These are phyloP conservation scores for Agrochola circellaris DNA, from an alignment of 2,888 invertebrate genomes.

Conservation along the genomic window DNA sequence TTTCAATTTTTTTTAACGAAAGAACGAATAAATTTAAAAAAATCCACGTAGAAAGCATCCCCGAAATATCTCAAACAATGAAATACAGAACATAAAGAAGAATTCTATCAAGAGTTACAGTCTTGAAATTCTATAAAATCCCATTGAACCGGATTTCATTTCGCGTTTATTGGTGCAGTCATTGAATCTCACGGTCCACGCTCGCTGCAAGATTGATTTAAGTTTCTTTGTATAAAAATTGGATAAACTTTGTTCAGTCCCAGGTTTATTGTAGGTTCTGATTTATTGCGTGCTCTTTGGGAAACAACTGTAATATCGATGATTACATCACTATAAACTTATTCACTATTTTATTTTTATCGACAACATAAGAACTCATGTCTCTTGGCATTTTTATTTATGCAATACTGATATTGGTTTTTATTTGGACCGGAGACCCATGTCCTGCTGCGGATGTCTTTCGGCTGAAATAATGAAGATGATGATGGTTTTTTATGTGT, in stretches of 20 bases:
- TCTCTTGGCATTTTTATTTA: background rate
- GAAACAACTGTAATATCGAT: constrained; percentile 25
- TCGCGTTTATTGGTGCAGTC: constrained; percentile 67
- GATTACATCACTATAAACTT: constrained; percentile 1
- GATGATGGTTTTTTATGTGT: too few species aligned
- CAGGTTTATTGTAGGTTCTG: constrained; percentile 35
- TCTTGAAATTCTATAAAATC: constrained; percentile 66
- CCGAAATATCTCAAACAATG: constrained; percentile 48
- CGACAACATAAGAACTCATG: background rate
- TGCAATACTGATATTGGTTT: background rate
- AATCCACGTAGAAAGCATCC: constrained; percentile 8
- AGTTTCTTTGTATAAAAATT: constrained; percentile 64
- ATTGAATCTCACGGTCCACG: constrained; percentile 58
- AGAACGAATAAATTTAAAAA: constrained; percentile 1
- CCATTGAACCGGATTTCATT: constrained; percentile 66
- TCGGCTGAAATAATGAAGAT: too few species aligned
- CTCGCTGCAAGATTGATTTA: constrained; percentile 62
- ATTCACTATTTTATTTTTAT: background rate
- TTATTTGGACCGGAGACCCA: too few species aligned
- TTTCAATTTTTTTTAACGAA: background rate
- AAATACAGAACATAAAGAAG: constrained; percentile 55
- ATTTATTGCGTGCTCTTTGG: constrained; percentile 39
- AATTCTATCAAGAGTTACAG: constrained; percentile 65
- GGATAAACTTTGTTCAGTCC: constrained; percentile 49
- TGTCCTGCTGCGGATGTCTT: too few species aligned